Evolutionary conservation across 2,797 vertebrate species (phyloP).

Genomic region (Scarus forsteni): DNA sequence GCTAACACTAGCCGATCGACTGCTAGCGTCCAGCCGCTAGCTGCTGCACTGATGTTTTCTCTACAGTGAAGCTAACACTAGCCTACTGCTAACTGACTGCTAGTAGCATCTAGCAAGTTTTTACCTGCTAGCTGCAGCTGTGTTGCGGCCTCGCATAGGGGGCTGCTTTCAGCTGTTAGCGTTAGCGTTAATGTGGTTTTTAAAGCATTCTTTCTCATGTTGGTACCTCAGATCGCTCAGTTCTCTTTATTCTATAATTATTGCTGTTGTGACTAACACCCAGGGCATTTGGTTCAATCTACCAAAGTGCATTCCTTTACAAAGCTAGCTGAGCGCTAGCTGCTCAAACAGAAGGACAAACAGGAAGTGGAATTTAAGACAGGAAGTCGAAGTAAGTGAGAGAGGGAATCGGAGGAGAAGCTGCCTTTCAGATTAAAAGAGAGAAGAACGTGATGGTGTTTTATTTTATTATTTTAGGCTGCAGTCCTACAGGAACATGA

Average conservation of each 20-base stretch:
- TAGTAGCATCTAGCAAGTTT: slow-evolving; percentile 55
- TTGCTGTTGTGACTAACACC: slow-evolving; percentile 73
- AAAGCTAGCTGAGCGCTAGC: slow-evolving; percentile 67
- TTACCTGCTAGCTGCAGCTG: slow-evolving; percentile 36
- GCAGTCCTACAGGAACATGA: slow-evolving; percentile 28
- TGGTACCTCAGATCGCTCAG: slow-evolving; percentile 96
- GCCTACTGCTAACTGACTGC: slow-evolving; percentile 65
- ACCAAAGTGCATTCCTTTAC: slow-evolving; percentile 99
- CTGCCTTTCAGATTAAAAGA: slow-evolving; percentile 6
- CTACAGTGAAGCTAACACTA: slow-evolving; percentile 68
- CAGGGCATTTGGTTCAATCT: slow-evolving; percentile 97
- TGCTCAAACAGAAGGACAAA: slow-evolving; percentile 40
- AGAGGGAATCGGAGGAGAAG: neutral
- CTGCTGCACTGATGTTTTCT: slow-evolving; percentile 75
- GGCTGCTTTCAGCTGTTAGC: slow-evolving; percentile 52
- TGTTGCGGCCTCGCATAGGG: slow-evolving; percentile 10
- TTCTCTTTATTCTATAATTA: slow-evolving; percentile 75
- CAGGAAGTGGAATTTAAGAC: slow-evolving; percentile 5
- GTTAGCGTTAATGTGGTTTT: slow-evolving; percentile 65
- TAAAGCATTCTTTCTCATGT: slow-evolving; percentile 80
- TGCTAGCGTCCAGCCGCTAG: slow-evolving; percentile 64
- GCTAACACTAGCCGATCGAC: slow-evolving; percentile 75
- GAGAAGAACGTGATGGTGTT: slow-evolving; percentile 9
- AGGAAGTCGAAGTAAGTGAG: neutral
- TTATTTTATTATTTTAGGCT: slow-evolving; percentile 25